Evolutionary conservation across 2,797 vertebrate genomes (phyloP).

Genomic region (Danio albolineatus): DNA sequence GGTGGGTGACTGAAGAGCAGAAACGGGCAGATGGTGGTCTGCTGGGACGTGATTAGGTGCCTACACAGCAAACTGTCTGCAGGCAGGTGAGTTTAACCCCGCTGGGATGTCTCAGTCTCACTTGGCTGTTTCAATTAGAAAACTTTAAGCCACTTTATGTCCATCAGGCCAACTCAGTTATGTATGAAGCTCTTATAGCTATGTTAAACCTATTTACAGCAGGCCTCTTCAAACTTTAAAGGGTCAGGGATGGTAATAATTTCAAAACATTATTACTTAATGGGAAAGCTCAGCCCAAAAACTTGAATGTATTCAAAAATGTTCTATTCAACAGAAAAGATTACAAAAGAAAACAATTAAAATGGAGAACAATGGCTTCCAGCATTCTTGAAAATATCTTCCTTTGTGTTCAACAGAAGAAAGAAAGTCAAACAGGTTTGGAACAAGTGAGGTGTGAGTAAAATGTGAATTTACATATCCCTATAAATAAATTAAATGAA

Average conservation of each 20-base stretch:
- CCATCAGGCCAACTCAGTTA: background rate
- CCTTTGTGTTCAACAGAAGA: too few relatives aligned
- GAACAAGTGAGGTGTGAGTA: too few relatives aligned
- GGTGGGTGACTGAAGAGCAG: conserved; percentile 38
- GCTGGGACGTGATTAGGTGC: conserved; percentile 53
- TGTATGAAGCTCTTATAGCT: background rate
- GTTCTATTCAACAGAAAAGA: too few relatives aligned
- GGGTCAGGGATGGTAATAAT: background rate
- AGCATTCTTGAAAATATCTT: too few relatives aligned
- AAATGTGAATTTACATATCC: too few relatives aligned
- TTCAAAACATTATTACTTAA: too few relatives aligned
- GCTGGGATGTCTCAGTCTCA: conserved; percentile 29
- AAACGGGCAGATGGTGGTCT: conserved; percentile 60
- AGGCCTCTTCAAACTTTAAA: background rate
- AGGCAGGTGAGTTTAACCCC: conserved; percentile 54
- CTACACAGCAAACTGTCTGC: conserved; percentile 48
- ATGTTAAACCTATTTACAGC: background rate
- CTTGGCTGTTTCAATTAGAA: conserved; percentile 31
- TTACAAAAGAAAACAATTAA: too few relatives aligned
- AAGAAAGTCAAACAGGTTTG: too few relatives aligned
- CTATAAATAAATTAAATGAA: too few relatives aligned
- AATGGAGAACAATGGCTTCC: too few relatives aligned
- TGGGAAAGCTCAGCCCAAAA: too few relatives aligned
- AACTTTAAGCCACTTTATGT: conserved; percentile 42
- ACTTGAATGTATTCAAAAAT: too few relatives aligned